Percentiles rank a stretch among this genome's conserved stretches.
phyloP scores from a whole-genome alignment of 2,888 invertebrate genomes.

The Allygus modestus region DNA sequence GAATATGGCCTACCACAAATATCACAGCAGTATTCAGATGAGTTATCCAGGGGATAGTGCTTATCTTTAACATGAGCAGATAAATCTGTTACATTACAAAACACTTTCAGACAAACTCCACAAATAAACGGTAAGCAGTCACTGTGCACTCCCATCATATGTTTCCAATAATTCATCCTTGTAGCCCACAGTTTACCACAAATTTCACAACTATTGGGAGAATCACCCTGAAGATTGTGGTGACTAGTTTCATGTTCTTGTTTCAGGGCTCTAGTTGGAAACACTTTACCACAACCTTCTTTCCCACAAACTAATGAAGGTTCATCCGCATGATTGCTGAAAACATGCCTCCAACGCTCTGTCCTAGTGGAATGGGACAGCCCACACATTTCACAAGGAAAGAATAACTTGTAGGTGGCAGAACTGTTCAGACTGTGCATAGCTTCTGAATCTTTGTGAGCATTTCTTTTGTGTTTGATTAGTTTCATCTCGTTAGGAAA shows the following conservation, averaged over 20 bases:
- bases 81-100: slow-evolving; percentile 74
- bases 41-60: slow-evolving; percentile 75
- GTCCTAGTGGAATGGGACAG: slow-evolving; percentile 76
- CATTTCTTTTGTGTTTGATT: slow-evolving; percentile 75
- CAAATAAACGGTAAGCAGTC: slow-evolving; percentile 76
- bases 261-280: slow-evolving; percentile 74
- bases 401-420: slow-evolving; percentile 66
- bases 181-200: slow-evolving; percentile 77
- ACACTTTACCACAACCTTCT: slow-evolving; percentile 72
- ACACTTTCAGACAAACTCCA: slow-evolving; percentile 76
- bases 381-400: slow-evolving; percentile 76
- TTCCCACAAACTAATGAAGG: slow-evolving; percentile 70
- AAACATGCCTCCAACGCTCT: slow-evolving; percentile 76
- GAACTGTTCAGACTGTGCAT: slow-evolving; percentile 63
- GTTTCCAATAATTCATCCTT: slow-evolving; percentile 77
- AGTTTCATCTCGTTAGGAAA: slow-evolving; percentile 76
- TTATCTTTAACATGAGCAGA: slow-evolving; percentile 74
- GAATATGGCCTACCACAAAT: slow-evolving; percentile 76
- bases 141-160: slow-evolving; percentile 77
- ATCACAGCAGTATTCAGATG: slow-evolving; percentile 76
- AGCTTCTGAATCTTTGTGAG: slow-evolving; percentile 69
- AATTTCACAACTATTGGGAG: slow-evolving; percentile 72
- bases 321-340: slow-evolving; percentile 74
- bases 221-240: slow-evolving; percentile 74
- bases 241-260: slow-evolving; percentile 74